Percentiles rank a stretch among this genome's conserved stretches.
Evolutionary conservation across 2,888 invertebrate species (phyloP).

Genomic region (Drosophila planitibia): DNA sequence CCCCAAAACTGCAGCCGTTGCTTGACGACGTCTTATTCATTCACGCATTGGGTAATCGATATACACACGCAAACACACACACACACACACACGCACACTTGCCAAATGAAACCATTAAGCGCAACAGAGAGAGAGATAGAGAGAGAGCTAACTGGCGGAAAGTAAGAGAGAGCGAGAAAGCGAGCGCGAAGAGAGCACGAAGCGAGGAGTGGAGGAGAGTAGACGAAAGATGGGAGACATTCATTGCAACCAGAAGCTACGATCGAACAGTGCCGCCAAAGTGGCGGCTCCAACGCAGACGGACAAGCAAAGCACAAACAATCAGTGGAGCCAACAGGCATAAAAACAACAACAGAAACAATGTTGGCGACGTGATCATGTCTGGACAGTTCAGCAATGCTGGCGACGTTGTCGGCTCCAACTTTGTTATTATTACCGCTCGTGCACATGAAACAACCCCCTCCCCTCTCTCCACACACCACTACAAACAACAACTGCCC

Average conservation of each 20-base stretch:
- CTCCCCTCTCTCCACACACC: background rate
- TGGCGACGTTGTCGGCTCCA: conserved; percentile 77
- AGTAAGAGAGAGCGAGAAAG: conserved; percentile 3
- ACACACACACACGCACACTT: conserved; percentile 11
- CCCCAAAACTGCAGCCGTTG: conserved; percentile 60
- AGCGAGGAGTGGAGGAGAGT: background rate
- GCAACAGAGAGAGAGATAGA: conserved; percentile 57
- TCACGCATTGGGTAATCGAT: conserved; percentile 78
- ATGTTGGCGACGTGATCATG: conserved; percentile 72
- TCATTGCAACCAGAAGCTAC: conserved; percentile 76
- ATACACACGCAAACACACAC: conserved; percentile 45
- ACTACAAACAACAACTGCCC: conserved; percentile 42
- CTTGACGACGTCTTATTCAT: conserved; percentile 69
- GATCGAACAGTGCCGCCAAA: conserved; percentile 75
- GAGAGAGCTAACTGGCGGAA: conserved; percentile 5
- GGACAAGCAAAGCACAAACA: conserved; percentile 63
- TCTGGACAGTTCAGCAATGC: conserved; percentile 72
- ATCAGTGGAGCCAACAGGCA: conserved; percentile 49
- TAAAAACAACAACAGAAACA: conserved; percentile 34
- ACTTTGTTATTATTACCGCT: conserved; percentile 77
- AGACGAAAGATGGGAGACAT: conserved; percentile 32
- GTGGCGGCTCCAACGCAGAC: conserved; percentile 69
- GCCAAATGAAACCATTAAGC: conserved; percentile 77
- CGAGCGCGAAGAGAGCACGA: background rate
- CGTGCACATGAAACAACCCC: conserved; percentile 61